Percentiles rank a stretch among this genome's conserved stretches.
phyloP scores from a whole-genome alignment of 2,113 vertebrate genomes.

The Donacobius atricapilla region DNA sequence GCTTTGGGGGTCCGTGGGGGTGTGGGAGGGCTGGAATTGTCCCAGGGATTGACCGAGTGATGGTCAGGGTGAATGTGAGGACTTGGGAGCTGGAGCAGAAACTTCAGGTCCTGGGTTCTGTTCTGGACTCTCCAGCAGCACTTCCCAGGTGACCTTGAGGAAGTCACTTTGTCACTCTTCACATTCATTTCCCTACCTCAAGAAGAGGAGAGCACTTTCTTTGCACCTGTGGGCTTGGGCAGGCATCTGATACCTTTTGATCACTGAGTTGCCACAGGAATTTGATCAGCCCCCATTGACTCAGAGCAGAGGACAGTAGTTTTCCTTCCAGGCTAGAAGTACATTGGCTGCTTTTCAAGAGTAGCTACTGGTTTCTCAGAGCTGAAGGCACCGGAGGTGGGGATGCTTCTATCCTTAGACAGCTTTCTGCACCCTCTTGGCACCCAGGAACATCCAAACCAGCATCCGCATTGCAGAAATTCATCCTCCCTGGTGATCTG shows the following conservation, averaged over 20 bases:
- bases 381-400: neutral
- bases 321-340: neutral
- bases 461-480: neutral
- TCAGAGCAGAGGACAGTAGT: neutral
- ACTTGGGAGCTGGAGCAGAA: neutral
- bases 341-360: neutral
- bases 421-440: neutral
- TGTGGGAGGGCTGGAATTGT: neutral
- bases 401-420: neutral
- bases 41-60: neutral
- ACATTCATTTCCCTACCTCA: neutral
- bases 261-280: neutral
- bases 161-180: neutral
- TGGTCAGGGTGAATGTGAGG: neutral
- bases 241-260: neutral
- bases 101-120: neutral
- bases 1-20: rapidly evolving
- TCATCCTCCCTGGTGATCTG: neutral
- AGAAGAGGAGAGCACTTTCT: neutral
- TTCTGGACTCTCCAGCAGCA: neutral
- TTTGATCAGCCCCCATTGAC: neutral
- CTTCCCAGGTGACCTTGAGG: neutral
- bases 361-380: neutral
- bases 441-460: neutral
- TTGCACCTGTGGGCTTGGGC: neutral